Conservation (phyloP, 2,888 invertebrate species). For the Sesia bembeciformis region DNA sequence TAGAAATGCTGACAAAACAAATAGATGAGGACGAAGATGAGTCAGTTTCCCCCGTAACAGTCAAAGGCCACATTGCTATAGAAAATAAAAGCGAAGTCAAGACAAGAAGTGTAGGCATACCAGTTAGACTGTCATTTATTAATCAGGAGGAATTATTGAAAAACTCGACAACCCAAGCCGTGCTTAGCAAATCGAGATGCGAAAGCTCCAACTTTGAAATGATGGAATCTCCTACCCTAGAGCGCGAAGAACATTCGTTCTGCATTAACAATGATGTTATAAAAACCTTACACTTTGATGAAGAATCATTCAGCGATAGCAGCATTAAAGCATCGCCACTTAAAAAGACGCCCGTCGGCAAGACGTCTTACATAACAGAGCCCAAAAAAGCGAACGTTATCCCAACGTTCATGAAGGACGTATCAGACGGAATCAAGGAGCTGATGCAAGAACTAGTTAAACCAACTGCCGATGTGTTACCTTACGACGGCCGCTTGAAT, state of each 20-base stretch:
- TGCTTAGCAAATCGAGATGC: slow-evolving; percentile 32
- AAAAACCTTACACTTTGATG: slow-evolving; percentile 51
- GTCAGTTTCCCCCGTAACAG: not conserved
- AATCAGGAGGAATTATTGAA: slow-evolving; percentile 41
- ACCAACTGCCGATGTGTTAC: slow-evolving; percentile 36
- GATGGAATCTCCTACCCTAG: slow-evolving; percentile 10
- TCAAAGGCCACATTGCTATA: slow-evolving; percentile 11
- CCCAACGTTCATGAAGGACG: slow-evolving; percentile 40
- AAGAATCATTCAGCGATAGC: slow-evolving; percentile 30
- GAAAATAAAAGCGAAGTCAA: slow-evolving; percentile 18
- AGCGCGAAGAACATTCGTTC: slow-evolving; percentile 7
- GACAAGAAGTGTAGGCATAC: slow-evolving; percentile 22
- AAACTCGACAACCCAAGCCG: slow-evolving; percentile 44
- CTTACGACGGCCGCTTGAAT: slow-evolving; percentile 20
- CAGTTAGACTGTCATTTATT: slow-evolving; percentile 32
- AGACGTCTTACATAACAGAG: slow-evolving; percentile 33
- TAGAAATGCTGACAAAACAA: slow-evolving; percentile 44
- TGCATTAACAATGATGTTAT: slow-evolving; percentile 28
- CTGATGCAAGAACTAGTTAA: slow-evolving; percentile 56
- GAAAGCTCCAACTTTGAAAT: slow-evolving; percentile 25
- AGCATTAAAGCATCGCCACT: slow-evolving; percentile 25
- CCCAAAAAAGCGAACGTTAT: slow-evolving; percentile 38
- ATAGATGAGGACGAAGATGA: slow-evolving; percentile 27
- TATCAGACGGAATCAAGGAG: slow-evolving; percentile 44
- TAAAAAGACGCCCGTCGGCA: slow-evolving; percentile 42